Base-by-base conservation (phyloP, 1,140 invertebrate genomes). In the Thaumatotibia leucotreta region DNA sequence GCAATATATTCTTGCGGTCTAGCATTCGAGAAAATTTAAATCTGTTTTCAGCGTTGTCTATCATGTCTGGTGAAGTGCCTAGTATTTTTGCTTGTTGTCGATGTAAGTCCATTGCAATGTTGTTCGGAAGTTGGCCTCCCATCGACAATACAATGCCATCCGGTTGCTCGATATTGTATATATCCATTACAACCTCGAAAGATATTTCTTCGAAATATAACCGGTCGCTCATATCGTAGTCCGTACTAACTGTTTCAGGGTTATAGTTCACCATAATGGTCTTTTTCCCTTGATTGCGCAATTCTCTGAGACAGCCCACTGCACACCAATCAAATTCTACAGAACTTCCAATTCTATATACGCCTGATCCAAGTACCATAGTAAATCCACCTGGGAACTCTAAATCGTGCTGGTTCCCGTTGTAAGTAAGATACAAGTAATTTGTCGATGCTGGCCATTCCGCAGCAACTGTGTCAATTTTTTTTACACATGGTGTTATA, bases 221-320 rank as follows among this genome's bases (percentile, higher is more conserved):
- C 39, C 98, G 92, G 86, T 99, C 98, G 81, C 98, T 99, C 96
- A 99, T 99, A 77, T 99, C 99, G 79, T 99, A 99, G 91, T 99
- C 99, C 4, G 99, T 99, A 81, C 97, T 98, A 0, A 99, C 99
- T 0, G 99, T 99, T 92, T 99, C 99, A 0, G 99, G 99, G 92
- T 99, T 99, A 81, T 98, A 99, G 87, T 99, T 99, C 0, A 99
- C 94, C 98, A 99, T 99, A n/a, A 99, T 98, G 0, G 98, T 99
- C 75, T 96, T 96, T 62, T 93, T 94, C 0, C 94, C 94, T 50
- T 99, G 93, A 73, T 96, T 95, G 73, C 97, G 93, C 11, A 99
- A 86, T 88, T 99, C 98, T 64, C 96, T 92, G 27, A 99, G 93
- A 86, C 98, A 99, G 27, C 98, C 97, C 8, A 99, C 99, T 39